Conservation (phyloP, 2,797 vertebrate genomes). For the Heterohyrax brucei region DNA sequence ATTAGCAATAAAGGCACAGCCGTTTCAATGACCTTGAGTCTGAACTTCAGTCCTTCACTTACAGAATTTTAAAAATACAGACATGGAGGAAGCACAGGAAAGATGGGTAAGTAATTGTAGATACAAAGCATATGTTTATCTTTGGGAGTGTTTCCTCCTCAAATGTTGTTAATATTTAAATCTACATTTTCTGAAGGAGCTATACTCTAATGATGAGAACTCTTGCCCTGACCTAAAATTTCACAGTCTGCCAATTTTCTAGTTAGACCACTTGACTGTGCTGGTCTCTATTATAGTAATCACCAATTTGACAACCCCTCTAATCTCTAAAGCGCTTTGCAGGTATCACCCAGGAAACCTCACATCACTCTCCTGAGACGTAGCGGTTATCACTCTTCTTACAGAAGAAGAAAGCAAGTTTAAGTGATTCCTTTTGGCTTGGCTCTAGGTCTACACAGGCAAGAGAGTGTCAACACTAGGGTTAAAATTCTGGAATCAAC, state of each 20-base stretch:
- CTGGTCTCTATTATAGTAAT: background rate
- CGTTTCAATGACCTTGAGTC: slow-evolving; percentile 79
- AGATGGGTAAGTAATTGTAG: slow-evolving; percentile 44
- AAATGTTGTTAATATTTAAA: slow-evolving; percentile 79
- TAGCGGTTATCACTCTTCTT: background rate
- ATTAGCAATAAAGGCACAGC: background rate
- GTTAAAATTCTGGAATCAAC: slow-evolving; percentile 28
- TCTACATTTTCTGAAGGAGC: slow-evolving; percentile 61
- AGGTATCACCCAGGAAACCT: slow-evolving; percentile 28
- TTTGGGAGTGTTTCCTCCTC: slow-evolving; percentile 64
- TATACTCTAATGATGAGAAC: slow-evolving; percentile 58
- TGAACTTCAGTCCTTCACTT: slow-evolving; percentile 53
- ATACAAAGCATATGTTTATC: background rate
- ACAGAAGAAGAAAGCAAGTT: background rate
- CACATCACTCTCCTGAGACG: background rate
- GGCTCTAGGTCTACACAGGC: background rate
- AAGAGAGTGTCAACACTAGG: background rate
- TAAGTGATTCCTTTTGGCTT: background rate
- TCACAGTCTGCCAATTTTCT: slow-evolving; percentile 56
- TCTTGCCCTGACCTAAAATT: slow-evolving; percentile 44
- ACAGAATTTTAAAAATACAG: slow-evolving; percentile 67
- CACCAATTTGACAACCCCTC: slow-evolving; percentile 2
- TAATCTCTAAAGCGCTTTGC: slow-evolving; percentile 40
- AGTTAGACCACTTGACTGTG: slow-evolving; percentile 4
- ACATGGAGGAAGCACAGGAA: background rate